Evolutionary conservation across 2,888 invertebrate genomes (phyloP).

Genomic region (Machimus atricapillus): DNA sequence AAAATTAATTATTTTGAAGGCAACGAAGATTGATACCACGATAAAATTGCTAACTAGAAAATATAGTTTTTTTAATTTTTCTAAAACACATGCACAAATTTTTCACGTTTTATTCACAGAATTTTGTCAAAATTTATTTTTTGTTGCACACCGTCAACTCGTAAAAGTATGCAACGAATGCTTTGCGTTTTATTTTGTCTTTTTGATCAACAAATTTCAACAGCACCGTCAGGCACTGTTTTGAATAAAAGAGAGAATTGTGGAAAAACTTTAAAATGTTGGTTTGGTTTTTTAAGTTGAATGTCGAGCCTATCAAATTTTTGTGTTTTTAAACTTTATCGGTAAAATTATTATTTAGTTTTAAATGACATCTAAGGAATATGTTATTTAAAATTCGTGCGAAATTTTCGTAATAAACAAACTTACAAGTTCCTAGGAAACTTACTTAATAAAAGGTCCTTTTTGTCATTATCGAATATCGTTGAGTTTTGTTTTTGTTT

Average conservation of each 20-base stretch:
- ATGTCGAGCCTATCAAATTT: background rate
- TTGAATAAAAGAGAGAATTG: background rate
- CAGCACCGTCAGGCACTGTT: background rate
- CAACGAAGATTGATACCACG: background rate
- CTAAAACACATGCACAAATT: background rate
- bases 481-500: no score
- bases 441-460: no score
- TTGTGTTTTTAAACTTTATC: background rate
- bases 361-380: no score
- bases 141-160: background rate
- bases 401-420: no score
- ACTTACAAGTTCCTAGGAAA: no score
- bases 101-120: background rate
- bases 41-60: background rate
- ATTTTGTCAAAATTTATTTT: background rate
- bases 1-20: background rate
- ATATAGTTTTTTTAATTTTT: background rate
- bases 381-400: no score
- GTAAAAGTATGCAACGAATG: background rate
- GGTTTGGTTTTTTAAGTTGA: background rate
- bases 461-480: no score
- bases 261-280: background rate
- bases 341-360: background rate
- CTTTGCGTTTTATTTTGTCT: background rate
- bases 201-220: background rate